These are phyloP conservation scores for Eospalax fontanierii DNA, from an alignment of 2,797 vertebrate genomes.

Conservation along the genomic window DNA sequence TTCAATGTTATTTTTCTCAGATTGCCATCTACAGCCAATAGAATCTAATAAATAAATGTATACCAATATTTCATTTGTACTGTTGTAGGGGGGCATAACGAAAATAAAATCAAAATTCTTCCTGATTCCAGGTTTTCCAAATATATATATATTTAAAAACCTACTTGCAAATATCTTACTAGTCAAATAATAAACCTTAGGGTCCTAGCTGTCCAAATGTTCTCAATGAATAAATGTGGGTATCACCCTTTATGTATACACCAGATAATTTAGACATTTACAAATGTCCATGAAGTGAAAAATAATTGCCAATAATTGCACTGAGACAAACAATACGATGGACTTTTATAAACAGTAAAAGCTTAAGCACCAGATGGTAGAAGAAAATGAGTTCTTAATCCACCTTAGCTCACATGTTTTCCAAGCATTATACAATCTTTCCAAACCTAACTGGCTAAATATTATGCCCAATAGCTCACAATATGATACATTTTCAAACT, in stretches of 20 bases:
- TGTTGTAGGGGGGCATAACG: not conserved
- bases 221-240: not conserved
- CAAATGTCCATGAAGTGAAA: not conserved
- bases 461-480: constrained; percentile 59
- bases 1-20: not conserved
- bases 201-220: not conserved
- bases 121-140: not conserved
- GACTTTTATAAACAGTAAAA: constrained; percentile 40
- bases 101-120: not conserved
- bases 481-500: constrained; percentile 73
- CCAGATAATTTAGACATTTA: constrained; percentile 24
- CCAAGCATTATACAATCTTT: constrained; percentile 49
- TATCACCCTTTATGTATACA: not conserved
- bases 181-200: not conserved
- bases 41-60: not conserved
- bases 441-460: constrained; percentile 52
- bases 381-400: constrained; percentile 73
- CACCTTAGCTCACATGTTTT: constrained; percentile 58
- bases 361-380: constrained; percentile 54
- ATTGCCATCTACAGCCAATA: not conserved
- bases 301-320: not conserved
- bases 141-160: not conserved
- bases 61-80: not conserved
- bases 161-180: not conserved
- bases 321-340: not conserved